Evolutionary conservation across 23 tunicate species (phyloP).

Genomic region (Phallusia fumigata): DNA sequence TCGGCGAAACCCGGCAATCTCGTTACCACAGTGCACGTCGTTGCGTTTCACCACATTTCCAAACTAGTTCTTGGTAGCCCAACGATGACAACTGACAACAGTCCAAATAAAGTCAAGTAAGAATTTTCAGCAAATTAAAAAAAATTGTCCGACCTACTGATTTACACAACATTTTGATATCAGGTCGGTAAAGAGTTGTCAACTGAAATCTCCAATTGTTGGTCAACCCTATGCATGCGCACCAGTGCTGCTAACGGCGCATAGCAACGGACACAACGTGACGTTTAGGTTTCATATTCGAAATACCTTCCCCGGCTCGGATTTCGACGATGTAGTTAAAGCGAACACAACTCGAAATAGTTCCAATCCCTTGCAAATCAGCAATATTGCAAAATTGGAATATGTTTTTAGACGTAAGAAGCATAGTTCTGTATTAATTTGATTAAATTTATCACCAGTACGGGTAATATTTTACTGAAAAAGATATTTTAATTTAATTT

Average conservation of each 20-base stretch:
- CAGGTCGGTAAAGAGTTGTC: neutral
- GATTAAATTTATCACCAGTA: too few relatives aligned
- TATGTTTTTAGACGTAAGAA: conserved; percentile 12
- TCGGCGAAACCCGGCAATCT: conserved; percentile 6
- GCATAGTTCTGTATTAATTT: too few relatives aligned
- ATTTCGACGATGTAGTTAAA: neutral
- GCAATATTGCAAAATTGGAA: conserved; percentile 5
- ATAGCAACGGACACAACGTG: conserved; percentile 37
- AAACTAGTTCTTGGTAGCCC: neutral
- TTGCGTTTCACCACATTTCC: neutral
- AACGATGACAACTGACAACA: neutral
- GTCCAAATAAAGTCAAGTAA: neutral
- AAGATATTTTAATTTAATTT: too few relatives aligned
- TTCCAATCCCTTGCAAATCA: neutral
- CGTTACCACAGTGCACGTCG: neutral
- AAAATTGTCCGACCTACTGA: neutral
- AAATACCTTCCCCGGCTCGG: neutral
- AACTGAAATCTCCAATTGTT: too few relatives aligned
- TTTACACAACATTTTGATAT: neutral
- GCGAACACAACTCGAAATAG: neutral
- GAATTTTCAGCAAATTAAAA: neutral
- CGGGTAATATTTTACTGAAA: too few relatives aligned
- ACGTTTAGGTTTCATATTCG: conserved; percentile 25
- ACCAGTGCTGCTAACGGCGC: conserved; percentile 24
- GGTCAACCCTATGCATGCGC: neutral